Conservation (phyloP, 1,140 invertebrate genomes). For the Lordiphosa collinella region DNA sequence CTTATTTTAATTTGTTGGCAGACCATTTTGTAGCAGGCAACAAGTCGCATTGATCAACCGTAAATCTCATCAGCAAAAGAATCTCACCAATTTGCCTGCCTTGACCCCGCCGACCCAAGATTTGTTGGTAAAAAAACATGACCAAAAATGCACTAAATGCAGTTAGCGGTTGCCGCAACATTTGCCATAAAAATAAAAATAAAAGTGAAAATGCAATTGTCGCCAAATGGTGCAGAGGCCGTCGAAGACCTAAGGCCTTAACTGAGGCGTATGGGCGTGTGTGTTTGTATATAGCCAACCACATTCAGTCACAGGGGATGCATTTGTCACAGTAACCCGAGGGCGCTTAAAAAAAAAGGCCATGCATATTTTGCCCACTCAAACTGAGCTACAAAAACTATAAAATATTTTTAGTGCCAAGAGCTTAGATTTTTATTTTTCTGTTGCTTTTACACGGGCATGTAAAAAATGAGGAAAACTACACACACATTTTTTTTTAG, state of each 20-base stretch:
- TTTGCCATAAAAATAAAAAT: constrained; percentile 47
- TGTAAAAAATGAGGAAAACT: constrained; percentile 7
- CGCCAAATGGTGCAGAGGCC: constrained; percentile 36
- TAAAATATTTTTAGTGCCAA: constrained; percentile 51
- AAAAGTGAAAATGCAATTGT: constrained; percentile 36
- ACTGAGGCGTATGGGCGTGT: neutral
- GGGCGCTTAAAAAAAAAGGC: constrained; percentile 45
- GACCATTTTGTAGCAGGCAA: constrained; percentile 22
- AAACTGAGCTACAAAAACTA: constrained; percentile 52
- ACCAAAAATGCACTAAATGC: neutral
- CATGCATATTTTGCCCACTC: constrained; percentile 58
- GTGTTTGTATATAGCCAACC: constrained; percentile 3
- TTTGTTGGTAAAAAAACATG: constrained; percentile 15
- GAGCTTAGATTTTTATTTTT: constrained; percentile 37
- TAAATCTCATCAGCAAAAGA: constrained; percentile 39
- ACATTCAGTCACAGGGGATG: constrained; percentile 46
- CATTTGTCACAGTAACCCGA: constrained; percentile 53
- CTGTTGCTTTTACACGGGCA: neutral
- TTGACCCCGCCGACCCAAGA: neutral
- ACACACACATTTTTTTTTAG: neutral
- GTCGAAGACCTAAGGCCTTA: constrained; percentile 10
- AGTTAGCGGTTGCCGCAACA: constrained; percentile 34
- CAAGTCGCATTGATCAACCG: constrained; percentile 24
- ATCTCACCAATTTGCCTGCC: constrained; percentile 5
- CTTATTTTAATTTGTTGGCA: constrained; percentile 50